Evolutionary conservation across 2,797 vertebrate species (phyloP).

Genomic region (Paguma larvata): DNA sequence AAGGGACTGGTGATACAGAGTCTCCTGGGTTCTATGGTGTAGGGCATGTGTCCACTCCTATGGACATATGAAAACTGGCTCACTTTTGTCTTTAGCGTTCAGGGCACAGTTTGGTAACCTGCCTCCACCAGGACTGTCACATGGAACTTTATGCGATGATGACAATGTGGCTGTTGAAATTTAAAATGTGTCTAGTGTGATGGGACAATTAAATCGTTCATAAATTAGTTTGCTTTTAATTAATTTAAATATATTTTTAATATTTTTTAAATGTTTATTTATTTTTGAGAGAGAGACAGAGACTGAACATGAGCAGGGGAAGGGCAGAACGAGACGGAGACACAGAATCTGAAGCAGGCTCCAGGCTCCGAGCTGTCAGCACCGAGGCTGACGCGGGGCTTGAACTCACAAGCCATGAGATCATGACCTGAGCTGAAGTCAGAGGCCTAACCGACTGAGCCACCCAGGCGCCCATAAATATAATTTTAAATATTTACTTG

Average conservation of each 20-base stretch:
- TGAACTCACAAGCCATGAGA: background rate
- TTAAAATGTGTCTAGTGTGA: background rate
- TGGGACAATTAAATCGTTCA: background rate
- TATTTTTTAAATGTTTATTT: background rate
- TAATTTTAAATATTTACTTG: background rate
- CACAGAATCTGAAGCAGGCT: background rate
- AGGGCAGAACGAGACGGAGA: background rate
- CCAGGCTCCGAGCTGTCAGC: background rate
- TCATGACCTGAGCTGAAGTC: background rate
- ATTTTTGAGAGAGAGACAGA: background rate
- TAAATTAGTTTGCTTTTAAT: background rate
- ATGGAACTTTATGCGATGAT: background rate
- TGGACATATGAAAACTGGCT: background rate
- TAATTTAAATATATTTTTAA: background rate
- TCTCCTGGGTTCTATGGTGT: background rate
- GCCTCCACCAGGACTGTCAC: background rate
- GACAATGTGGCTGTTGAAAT: background rate
- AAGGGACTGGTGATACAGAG: background rate
- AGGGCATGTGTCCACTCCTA: too few species aligned
- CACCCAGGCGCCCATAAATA: background rate
- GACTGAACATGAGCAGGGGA: background rate
- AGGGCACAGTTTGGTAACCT: background rate
- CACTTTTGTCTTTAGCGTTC: background rate
- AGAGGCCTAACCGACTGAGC: background rate
- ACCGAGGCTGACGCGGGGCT: background rate